These are phyloP conservation scores for Kryphioiulus occultus DNA, from an alignment of 2,888 invertebrate species.

Conservation along the genomic window DNA sequence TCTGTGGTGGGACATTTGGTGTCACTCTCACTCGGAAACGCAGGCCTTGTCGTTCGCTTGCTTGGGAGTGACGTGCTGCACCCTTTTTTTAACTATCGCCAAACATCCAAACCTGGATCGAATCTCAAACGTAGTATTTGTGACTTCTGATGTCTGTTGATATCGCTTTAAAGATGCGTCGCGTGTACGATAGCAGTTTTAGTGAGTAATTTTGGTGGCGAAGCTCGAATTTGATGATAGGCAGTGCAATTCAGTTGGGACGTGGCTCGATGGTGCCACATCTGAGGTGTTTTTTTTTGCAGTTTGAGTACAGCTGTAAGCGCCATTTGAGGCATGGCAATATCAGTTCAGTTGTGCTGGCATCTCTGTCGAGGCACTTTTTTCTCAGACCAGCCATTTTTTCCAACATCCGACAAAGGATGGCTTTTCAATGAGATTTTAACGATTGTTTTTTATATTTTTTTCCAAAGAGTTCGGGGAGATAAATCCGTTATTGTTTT, in stretches of 20 bases:
- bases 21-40: not conserved
- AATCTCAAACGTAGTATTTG: not conserved
- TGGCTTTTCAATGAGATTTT: not conserved
- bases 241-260: not conserved
- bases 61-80: not conserved
- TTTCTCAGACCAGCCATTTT: not conserved
- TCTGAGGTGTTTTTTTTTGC: not conserved
- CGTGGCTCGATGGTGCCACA: not conserved
- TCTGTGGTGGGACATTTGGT: not conserved
- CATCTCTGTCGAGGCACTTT: not conserved
- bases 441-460: not conserved
- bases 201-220: not conserved
- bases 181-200: not conserved
- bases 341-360: not conserved
- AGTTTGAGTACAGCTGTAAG: too few relatives aligned
- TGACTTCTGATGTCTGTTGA: not conserved
- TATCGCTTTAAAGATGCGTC: not conserved
- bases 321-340: not conserved
- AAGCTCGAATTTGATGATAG: not conserved
- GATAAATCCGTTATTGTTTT: not conserved
- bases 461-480: not conserved
- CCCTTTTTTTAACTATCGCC: not conserved
- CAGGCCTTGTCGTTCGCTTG: not conserved
- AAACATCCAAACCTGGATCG: not conserved
- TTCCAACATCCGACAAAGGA: not conserved